Evolutionary conservation across 2,797 vertebrate species (phyloP).

Genomic region (Notolepis coatsorum): DNA sequence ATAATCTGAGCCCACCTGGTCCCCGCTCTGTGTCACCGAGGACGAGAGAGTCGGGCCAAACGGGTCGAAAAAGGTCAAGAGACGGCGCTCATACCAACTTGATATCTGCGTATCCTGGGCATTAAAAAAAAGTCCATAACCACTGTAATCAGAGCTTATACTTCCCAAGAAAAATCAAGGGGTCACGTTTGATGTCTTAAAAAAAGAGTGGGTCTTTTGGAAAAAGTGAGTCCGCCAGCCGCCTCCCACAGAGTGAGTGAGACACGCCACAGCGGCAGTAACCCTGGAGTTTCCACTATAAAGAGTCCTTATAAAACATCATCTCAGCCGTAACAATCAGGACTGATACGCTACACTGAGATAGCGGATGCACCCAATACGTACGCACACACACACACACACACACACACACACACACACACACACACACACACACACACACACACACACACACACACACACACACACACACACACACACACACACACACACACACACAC

Average conservation of each 20-base stretch:
- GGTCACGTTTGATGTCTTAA: constrained; percentile 4
- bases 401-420: constrained; percentile 13
- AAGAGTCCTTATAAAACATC: constrained; percentile 62
- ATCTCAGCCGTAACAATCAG: constrained; percentile 31
- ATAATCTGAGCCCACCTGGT: background rate
- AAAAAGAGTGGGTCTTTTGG: constrained; percentile 11
- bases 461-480: background rate
- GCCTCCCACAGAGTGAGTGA: constrained; percentile 9
- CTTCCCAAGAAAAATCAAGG: constrained; percentile 9
- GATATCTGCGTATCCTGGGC: background rate
- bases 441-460: constrained; percentile 21
- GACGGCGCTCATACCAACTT: background rate
- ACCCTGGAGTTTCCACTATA: constrained; percentile 65
- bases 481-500: constrained; percentile 19
- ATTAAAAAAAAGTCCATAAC: background rate
- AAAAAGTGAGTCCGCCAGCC: constrained; percentile 31
- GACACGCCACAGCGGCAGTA: constrained; percentile 36
- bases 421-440: constrained; percentile 13
- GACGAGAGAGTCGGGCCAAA: background rate
- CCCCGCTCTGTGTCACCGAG: background rate
- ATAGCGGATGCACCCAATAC: constrained; percentile 37
- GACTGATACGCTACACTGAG: constrained; percentile 30
- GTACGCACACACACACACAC: background rate
- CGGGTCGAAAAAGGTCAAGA: background rate
- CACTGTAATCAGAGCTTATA: background rate